These are phyloP conservation scores for Semaprochilodus insignis DNA, from an alignment of 2,797 vertebrate species.

Conservation along the genomic window DNA sequence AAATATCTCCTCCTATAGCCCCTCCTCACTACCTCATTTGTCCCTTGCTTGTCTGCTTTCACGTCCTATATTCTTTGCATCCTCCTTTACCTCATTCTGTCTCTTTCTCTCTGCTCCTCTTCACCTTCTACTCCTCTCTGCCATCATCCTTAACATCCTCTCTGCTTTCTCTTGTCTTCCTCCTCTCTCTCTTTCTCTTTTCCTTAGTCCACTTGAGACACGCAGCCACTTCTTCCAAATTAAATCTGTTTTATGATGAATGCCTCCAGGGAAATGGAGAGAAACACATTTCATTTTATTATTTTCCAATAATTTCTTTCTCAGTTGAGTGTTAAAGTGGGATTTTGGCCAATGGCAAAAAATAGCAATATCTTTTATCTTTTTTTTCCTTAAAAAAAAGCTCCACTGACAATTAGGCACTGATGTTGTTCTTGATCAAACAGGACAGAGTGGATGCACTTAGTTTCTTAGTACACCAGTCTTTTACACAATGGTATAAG, in stretches of 20 bases:
- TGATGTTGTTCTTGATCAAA: constrained; percentile 53
- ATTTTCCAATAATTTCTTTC: constrained; percentile 71
- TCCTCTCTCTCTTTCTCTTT: constrained; percentile 38
- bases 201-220: constrained; percentile 13
- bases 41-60: neutral
- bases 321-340: constrained; percentile 69
- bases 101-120: constrained; percentile 23
- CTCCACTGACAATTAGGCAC: constrained; percentile 67
- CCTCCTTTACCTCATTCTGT: constrained; percentile 42
- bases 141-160: neutral
- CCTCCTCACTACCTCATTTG: neutral
- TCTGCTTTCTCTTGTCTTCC: constrained; percentile 52
- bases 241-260: constrained; percentile 16
- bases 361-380: constrained; percentile 74
- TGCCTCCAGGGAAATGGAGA: constrained; percentile 39
- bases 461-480: constrained; percentile 59
- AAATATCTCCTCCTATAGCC: neutral
- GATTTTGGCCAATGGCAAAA: constrained; percentile 72
- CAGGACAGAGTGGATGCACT: constrained; percentile 64
- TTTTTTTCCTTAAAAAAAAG: constrained; percentile 62
- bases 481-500: constrained; percentile 17
- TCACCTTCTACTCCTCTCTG: constrained; percentile 49
- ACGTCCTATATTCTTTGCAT: constrained; percentile 34
- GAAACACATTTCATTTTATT: constrained; percentile 67
- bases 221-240: neutral